Conservation (phyloP, 2,113 vertebrate genomes). For the Nasalis larvatus region DNA sequence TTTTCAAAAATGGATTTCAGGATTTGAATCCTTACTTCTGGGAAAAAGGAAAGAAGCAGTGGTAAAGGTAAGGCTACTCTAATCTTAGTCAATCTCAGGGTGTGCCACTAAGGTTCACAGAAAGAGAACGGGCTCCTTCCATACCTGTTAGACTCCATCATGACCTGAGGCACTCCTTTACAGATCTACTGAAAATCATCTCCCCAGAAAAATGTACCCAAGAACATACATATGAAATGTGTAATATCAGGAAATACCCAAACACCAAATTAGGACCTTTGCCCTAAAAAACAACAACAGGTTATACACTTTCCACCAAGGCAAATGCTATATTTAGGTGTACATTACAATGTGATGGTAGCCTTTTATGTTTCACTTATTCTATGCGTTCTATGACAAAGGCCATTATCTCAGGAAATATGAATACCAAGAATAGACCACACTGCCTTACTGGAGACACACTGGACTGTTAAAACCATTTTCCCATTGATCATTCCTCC, state of each 20-base stretch:
- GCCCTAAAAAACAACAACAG: background rate
- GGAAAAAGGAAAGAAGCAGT: background rate
- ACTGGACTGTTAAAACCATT: background rate
- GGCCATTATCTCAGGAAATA: background rate
- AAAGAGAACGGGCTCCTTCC: background rate
- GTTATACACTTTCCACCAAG: background rate
- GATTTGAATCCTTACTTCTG: background rate
- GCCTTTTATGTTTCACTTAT: background rate
- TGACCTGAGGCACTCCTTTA: background rate
- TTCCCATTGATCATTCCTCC: background rate
- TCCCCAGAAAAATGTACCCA: background rate
- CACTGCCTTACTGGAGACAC: background rate
- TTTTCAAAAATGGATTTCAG: background rate
- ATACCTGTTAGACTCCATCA: background rate
- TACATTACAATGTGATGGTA: background rate
- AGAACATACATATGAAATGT: background rate
- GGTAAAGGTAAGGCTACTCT: background rate
- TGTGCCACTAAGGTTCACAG: background rate
- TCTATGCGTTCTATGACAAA: background rate
- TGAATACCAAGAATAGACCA: background rate
- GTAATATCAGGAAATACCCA: background rate
- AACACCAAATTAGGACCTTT: background rate
- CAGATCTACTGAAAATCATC: background rate
- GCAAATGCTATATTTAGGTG: background rate
- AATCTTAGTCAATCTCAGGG: background rate